phyloP scores from a whole-genome alignment of 2,113 vertebrate species.

The Nothocercus nigrocapillus region DNA sequence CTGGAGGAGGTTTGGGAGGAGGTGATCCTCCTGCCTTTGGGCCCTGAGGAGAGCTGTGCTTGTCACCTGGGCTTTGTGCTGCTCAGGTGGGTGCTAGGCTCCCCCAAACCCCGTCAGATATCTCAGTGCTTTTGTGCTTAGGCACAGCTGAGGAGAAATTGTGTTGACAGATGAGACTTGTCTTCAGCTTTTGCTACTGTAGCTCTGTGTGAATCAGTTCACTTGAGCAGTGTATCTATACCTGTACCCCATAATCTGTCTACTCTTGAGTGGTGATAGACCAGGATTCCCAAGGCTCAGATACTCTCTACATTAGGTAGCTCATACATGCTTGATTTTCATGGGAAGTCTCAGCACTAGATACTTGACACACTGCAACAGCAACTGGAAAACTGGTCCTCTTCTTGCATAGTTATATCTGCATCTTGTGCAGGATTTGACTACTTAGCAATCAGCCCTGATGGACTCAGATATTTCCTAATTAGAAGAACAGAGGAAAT shows the following conservation, averaged over 20 bases:
- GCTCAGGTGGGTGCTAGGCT: background rate
- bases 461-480: fast-evolving
- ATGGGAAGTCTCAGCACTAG: background rate
- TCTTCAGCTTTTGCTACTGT: no score
- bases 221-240: no score
- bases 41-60: background rate
- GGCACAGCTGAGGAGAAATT: no score
- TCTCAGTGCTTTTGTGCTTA: no score
- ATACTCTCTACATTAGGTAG: background rate
- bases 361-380: background rate
- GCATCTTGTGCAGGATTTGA: background rate
- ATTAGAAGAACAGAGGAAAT: background rate
- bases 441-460: background rate
- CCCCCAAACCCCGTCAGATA: background rate
- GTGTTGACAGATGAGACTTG: no score
- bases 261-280: no score
- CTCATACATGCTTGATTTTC: background rate
- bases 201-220: no score
- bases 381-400: background rate
- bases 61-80: background rate
- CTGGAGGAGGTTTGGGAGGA: background rate
- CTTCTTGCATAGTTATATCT: fast-evolving
- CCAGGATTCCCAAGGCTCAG: no score
- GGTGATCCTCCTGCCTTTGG: background rate
- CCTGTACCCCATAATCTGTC: no score